These are phyloP conservation scores for Platycercus adscitus DNA, from an alignment of 2,113 vertebrate species.

Conservation along the genomic window DNA sequence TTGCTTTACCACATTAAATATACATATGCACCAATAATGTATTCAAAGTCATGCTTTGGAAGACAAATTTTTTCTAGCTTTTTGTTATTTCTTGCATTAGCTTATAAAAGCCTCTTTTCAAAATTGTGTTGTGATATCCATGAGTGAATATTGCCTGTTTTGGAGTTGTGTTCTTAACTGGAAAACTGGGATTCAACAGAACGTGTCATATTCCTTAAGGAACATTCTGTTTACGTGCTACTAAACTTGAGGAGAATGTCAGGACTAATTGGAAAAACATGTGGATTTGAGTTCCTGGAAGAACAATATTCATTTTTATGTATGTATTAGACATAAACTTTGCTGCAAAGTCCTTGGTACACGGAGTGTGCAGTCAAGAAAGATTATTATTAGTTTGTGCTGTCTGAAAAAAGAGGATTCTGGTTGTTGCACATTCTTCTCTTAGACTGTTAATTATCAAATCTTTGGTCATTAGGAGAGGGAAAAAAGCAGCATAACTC, in stretches of 20 bases:
- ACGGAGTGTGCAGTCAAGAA: not conserved
- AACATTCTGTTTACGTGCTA: not conserved
- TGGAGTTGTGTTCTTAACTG: not conserved
- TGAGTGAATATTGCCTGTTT: not conserved
- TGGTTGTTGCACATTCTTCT: not conserved
- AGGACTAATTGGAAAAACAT: slow-evolving; percentile 26
- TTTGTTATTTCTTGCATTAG: not conserved
- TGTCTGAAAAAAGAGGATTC: not conserved
- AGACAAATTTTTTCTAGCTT: not conserved
- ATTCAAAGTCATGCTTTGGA: not conserved
- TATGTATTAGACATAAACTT: not conserved
- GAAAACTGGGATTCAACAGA: not conserved
- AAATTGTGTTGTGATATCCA: not conserved
- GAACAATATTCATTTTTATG: not conserved
- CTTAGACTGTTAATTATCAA: not conserved
- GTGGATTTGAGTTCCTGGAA: not conserved
- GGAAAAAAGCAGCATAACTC: not conserved
- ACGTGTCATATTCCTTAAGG: slow-evolving; percentile 27
- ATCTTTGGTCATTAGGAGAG: not conserved
- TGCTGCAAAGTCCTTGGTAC: not conserved
- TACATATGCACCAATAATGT: not conserved
- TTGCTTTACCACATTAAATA: not conserved
- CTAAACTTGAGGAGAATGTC: not conserved
- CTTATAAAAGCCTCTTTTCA: not conserved
- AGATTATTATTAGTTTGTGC: not conserved